A percentile compares a stretch with the other conserved stretches of the same genome.
phyloP scores from a whole-genome alignment of 2,888 invertebrate genomes.

The Horisme vitalbata region DNA sequence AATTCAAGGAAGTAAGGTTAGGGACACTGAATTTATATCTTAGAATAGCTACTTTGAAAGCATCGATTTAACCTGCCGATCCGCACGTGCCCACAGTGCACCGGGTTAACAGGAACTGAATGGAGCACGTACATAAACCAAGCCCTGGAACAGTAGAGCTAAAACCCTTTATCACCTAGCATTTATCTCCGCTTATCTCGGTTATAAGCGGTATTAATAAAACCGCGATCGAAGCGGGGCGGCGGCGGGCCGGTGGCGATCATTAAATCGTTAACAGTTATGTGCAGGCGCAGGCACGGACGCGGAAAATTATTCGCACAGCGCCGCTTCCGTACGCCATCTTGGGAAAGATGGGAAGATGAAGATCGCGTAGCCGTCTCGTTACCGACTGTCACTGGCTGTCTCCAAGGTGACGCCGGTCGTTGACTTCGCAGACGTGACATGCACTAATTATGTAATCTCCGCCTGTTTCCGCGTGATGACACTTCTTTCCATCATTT shows the following conservation, averaged over 20 bases:
- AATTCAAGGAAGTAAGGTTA: too few relatives aligned
- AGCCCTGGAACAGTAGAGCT: slow-evolving; percentile 7
- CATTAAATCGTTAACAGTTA: slow-evolving; percentile 72
- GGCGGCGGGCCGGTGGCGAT: slow-evolving; percentile 42
- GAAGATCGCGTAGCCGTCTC: slow-evolving; percentile 21
- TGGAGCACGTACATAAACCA: slow-evolving; percentile 10
- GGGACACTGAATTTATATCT: too few relatives aligned
- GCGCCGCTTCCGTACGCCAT: slow-evolving; percentile 56
- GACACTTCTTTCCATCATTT: slow-evolving; percentile 25
- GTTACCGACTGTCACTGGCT: slow-evolving; percentile 20
- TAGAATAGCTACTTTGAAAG: not conserved
- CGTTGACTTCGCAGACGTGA: slow-evolving; percentile 22
- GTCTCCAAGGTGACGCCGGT: slow-evolving; percentile 19
- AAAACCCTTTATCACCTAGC: slow-evolving; percentile 19
- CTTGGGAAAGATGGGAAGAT: slow-evolving; percentile 30
- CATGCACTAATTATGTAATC: slow-evolving; percentile 27
- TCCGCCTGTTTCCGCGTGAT: slow-evolving; percentile 25
- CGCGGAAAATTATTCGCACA: slow-evolving; percentile 76
- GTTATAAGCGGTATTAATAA: slow-evolving; percentile 24
- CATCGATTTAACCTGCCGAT: slow-evolving; percentile 6
- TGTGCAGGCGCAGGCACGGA: slow-evolving; percentile 60
- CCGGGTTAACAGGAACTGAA: slow-evolving; percentile 6
- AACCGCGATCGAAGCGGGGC: slow-evolving; percentile 21
- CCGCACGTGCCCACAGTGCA: slow-evolving; percentile 12
- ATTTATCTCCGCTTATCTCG: slow-evolving; percentile 22